These are phyloP conservation scores for Myotis pilosus DNA, from an alignment of 2,797 vertebrate genomes.

Conservation along the genomic window DNA sequence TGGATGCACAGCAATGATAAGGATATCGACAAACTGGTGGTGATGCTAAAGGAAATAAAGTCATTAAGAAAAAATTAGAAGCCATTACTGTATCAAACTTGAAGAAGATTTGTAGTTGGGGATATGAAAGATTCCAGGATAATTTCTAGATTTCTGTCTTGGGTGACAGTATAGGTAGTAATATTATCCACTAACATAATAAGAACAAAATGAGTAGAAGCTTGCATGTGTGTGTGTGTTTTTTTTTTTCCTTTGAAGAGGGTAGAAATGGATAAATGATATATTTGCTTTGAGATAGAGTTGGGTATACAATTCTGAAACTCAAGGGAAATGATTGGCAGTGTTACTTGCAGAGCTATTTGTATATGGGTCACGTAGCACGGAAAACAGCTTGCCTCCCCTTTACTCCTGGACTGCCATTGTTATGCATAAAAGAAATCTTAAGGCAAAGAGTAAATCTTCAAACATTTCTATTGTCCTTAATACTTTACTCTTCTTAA, in stretches of 20 bases:
- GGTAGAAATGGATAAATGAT: not conserved
- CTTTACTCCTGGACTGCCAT: not conserved
- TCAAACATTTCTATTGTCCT: not conserved
- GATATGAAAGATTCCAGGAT: not conserved
- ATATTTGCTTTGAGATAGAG: not conserved
- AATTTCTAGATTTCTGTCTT: not conserved
- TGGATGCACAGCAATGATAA: not conserved
- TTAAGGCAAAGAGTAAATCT: not conserved
- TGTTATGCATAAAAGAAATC: not conserved
- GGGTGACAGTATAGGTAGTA: not conserved
- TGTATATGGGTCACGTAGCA: not conserved
- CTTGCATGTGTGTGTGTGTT: not conserved
- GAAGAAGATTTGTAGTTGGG: not conserved
- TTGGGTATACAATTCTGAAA: not conserved
- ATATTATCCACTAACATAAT: not conserved
- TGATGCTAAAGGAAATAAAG: not conserved
- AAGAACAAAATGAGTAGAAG: not conserved
- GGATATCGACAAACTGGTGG: fast-evolving
- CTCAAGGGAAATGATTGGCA: not conserved
- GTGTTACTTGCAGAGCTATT: not conserved
- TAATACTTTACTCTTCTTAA: not conserved
- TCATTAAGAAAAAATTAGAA: not conserved
- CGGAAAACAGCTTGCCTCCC: not conserved
- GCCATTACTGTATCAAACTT: not conserved
- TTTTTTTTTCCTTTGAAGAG: not conserved